Evolutionary conservation across 1,140 invertebrate genomes (phyloP), one percentile per base, ranked within the genome.

Genomic region (Hylaeus anthracinus): DNA sequence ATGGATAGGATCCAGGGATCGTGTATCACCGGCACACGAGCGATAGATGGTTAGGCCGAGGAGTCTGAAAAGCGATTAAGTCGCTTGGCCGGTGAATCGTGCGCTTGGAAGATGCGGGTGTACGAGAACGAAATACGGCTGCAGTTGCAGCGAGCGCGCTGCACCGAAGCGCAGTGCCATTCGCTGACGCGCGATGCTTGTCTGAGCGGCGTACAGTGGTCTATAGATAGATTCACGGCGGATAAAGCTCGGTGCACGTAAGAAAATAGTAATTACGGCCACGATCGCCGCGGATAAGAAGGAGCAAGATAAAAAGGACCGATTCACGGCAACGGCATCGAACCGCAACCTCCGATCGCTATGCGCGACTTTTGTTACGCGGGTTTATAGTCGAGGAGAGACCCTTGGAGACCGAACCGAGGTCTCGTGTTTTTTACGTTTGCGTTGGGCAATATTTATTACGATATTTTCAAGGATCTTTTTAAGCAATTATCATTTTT

Each of bases 201-300:
- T 72, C 73, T 58, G 65, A 77, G 45, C 69, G 72, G 56, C 55
- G 55, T 81, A 53, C 60, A 70, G 53, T 53, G 70, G 56, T 81
- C 82, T 84, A 81, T 87, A 84, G 83, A 87, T 87, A 87, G 86
- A 88, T 88, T 65, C 74, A 82, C 75, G 81, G 70, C 61, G 71
- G 85, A 87, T 87, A 85, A 88, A 74, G 64, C 69, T 70, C 66
- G 76, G 64, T 64, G 66, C 65, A 71, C 55, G 75, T 87, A 87
- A 88, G 86, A 88, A 88, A 88, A 87, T 88, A 88, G 86, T 88
- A 88, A 88, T 88, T 88, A 88, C 76, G 86, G 64, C 43, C 82
- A 78, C 74, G 79, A 88, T 82, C 69, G 15, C 45, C 26, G 60
- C 66, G 72, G 76, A 84, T 82, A 85, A 84, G 53, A 72, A 71